Base-by-base conservation (phyloP, 2,113 vertebrate genomes). In the Halcyon malimbica region DNA sequence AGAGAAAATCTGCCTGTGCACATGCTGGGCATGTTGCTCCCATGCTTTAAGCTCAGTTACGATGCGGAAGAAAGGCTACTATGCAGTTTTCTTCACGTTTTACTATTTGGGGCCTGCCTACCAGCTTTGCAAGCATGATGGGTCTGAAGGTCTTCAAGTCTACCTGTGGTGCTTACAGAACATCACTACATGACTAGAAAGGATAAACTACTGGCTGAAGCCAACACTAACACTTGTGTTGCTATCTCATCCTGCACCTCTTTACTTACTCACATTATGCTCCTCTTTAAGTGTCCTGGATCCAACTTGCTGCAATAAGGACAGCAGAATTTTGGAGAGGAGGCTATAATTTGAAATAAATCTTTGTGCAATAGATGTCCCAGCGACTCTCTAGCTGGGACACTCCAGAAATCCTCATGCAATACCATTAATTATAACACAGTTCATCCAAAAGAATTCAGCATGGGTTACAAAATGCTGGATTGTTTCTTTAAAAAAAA, bases 371-470 rank as follows among this genome's bases (percentile, higher is more conserved):
- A 68, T 9, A 89, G 77, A 91, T 67, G 76, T 78, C 65, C 87
- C 82, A 83, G 86, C 3, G 6, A 87, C n/a, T 87, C 76, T 86
- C 74, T 95, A 87, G 93, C 53, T 91, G 67, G 59, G 89, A 84
- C 54, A 44, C 77, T 93, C 65, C 62, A 93, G 62, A 95, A 95
- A 75, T 35, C 14, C 80, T 91, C 94, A 84, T 75, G 94, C 86
- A 96, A 93, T 46, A 82, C 35, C 53, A 91, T 89, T 81, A 90
- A 96, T 96, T 96, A 92, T 87, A 94, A 95, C 83, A 80, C 76
- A 92, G 81, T 87, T 94, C 31, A 94, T 92, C 90, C 86, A 94
- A 82, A 94, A 89, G 92, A 95, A 96, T 96, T 94, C 86, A 92
- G 90, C 54, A 75, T 16, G 83, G 41, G 73, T 96, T 95, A 96